These are phyloP conservation scores for Neuroscelio doddi DNA, from an alignment of 2,888 invertebrate species.

Conservation along the genomic window DNA sequence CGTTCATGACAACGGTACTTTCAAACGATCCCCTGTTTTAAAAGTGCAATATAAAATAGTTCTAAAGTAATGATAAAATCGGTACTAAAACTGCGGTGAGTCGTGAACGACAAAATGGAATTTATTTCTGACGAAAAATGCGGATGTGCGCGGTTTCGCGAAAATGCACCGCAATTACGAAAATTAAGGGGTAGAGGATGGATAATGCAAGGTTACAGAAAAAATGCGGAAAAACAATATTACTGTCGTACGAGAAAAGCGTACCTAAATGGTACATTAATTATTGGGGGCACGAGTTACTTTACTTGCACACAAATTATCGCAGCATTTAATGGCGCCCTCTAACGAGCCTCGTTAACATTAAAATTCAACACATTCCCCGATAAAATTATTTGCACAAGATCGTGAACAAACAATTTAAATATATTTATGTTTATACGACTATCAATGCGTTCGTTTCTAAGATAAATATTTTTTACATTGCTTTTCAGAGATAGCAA, in stretches of 20 bases:
- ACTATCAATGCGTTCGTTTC: too few relatives aligned
- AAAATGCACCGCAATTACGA: constrained; percentile 32
- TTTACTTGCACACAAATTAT: constrained; percentile 12
- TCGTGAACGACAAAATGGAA: constrained; percentile 24
- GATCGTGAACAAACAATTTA: neutral
- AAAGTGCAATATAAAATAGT: constrained; percentile 28
- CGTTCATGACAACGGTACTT: constrained; percentile 21
- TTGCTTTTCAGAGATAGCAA: too few relatives aligned
- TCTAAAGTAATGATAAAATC: constrained; percentile 32
- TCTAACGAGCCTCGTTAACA: constrained; percentile 23
- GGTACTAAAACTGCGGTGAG: constrained; percentile 30
- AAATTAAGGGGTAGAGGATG: constrained; percentile 23
- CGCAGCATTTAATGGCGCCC: constrained; percentile 16
- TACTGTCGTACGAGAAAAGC: constrained; percentile 15
- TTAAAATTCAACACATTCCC: constrained; percentile 24
- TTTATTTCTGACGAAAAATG: constrained; percentile 37
- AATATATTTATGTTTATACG: too few relatives aligned
- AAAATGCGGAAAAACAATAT: constrained; percentile 35
- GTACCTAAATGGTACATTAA: too few relatives aligned
- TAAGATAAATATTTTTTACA: too few relatives aligned
- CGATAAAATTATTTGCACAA: constrained; percentile 28
- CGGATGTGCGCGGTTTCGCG: constrained; percentile 34
- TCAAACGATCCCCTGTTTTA: constrained; percentile 20
- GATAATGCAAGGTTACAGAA: constrained; percentile 28
- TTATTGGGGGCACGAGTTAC: neutral